These are phyloP conservation scores for Chaetura pelagica DNA, from an alignment of 2,113 vertebrate genomes.

Conservation along the genomic window DNA sequence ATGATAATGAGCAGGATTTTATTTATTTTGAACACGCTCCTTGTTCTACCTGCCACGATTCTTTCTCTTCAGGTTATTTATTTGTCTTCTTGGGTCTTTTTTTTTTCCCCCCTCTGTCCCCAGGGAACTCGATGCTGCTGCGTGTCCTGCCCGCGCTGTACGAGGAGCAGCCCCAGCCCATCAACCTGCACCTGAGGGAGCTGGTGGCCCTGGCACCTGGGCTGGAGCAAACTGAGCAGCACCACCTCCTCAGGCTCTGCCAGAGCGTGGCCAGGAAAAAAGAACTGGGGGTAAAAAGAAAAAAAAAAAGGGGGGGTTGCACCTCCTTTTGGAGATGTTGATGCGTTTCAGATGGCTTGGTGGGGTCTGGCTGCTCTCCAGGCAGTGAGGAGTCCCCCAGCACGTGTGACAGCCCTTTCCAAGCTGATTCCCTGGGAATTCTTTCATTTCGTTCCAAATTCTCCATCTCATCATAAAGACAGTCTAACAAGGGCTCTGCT, in stretches of 20 bases:
- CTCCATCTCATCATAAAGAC: neutral
- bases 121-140: slow-evolving; percentile 90
- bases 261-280: slow-evolving; percentile 84
- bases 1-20: neutral
- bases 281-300: slow-evolving; percentile 80
- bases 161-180: slow-evolving; percentile 79
- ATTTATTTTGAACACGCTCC: neutral
- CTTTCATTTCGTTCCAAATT: neutral
- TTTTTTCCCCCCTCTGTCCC: neutral
- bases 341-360: neutral
- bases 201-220: slow-evolving; percentile 82
- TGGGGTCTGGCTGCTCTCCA: neutral
- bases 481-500: neutral
- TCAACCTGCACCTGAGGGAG: slow-evolving; percentile 78
- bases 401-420: neutral
- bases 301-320: rapidly evolving
- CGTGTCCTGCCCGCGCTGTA: slow-evolving; percentile 91
- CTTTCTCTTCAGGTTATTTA: neutral
- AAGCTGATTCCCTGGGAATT: rapidly evolving
- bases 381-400: neutral
- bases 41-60: neutral
- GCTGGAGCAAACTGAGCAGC: slow-evolving; percentile 84
- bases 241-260: slow-evolving; percentile 88
- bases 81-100: neutral
- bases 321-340: neutral